phyloP scores from a whole-genome alignment of 2,113 vertebrate genomes.

The Calypte anna region DNA sequence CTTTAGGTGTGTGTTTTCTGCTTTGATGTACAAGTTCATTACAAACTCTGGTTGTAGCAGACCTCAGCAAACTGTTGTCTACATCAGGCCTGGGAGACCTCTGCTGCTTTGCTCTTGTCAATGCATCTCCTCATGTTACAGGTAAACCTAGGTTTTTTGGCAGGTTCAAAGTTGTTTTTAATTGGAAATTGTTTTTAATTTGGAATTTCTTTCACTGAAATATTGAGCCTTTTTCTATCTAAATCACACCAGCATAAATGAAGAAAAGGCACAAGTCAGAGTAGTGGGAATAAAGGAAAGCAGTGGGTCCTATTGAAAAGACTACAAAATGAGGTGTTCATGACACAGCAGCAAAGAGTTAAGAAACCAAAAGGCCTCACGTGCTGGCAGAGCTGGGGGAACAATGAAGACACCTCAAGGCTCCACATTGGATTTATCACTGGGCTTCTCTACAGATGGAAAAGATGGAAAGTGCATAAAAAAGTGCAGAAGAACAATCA shows the following conservation, averaged over 20 bases:
- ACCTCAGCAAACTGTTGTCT: not conserved
- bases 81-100: not conserved
- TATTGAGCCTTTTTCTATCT: not conserved
- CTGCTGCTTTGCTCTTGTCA: not conserved
- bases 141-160: not conserved
- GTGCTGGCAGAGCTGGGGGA: not conserved
- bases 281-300: not conserved
- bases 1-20: not conserved
- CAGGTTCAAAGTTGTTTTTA: not conserved
- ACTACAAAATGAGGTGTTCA: not conserved
- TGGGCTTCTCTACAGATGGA: not conserved
- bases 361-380: not conserved
- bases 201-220: not conserved
- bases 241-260: not conserved
- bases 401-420: not conserved
- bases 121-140: not conserved
- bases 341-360: not conserved
- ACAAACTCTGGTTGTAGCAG: not conserved
- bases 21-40: not conserved
- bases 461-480: not conserved
- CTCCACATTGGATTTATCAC: rapidly evolving
- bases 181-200: not conserved
- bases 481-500: not conserved
- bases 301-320: not conserved
- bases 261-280: not conserved